These are phyloP conservation scores for Chorisops tibialis DNA, from an alignment of 2,888 invertebrate genomes.

Conservation along the genomic window DNA sequence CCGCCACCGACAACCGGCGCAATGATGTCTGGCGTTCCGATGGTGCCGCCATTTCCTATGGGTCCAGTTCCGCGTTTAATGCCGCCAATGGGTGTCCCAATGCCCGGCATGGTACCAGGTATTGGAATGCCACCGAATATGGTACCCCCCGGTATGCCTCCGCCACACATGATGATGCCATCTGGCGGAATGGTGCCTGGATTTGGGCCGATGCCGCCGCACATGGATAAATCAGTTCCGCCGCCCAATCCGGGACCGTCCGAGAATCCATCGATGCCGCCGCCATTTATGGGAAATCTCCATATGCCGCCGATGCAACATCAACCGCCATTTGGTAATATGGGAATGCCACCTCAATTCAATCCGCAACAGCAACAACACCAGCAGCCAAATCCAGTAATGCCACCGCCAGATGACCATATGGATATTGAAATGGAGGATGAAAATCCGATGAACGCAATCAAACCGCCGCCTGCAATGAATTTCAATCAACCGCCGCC, in stretches of 20 bases:
- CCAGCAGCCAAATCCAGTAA: constrained; percentile 31
- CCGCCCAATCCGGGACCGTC: constrained; percentile 41
- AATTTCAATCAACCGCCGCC: constrained; percentile 55
- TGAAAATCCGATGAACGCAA: constrained; percentile 42
- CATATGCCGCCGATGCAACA: constrained; percentile 35
- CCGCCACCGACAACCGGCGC: constrained; percentile 55
- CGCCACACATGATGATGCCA: constrained; percentile 51
- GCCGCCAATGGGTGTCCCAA: constrained; percentile 44
- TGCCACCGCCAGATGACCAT: constrained; percentile 59
- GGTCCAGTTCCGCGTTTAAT: constrained; percentile 46
- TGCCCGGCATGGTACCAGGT: constrained; percentile 41
- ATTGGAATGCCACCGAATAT: constrained; percentile 47
- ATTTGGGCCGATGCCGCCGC: constrained; percentile 48
- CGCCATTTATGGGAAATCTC: constrained; percentile 42
- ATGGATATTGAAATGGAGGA: constrained; percentile 78
- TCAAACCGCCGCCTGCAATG: constrained; percentile 31
- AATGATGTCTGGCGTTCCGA: constrained; percentile 36
- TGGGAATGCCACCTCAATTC: constrained; percentile 37
- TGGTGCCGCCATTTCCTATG: constrained; percentile 52
- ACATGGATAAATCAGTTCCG: constrained; percentile 42
- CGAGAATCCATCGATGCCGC: constrained; percentile 46
- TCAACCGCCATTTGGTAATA: constrained; percentile 19
- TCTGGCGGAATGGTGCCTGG: constrained; percentile 49
- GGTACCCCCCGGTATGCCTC: constrained; percentile 53
- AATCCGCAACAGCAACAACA: constrained; percentile 41